Base-by-base conservation (phyloP, 2,888 invertebrate genomes). In the Colletes collaris region DNA sequence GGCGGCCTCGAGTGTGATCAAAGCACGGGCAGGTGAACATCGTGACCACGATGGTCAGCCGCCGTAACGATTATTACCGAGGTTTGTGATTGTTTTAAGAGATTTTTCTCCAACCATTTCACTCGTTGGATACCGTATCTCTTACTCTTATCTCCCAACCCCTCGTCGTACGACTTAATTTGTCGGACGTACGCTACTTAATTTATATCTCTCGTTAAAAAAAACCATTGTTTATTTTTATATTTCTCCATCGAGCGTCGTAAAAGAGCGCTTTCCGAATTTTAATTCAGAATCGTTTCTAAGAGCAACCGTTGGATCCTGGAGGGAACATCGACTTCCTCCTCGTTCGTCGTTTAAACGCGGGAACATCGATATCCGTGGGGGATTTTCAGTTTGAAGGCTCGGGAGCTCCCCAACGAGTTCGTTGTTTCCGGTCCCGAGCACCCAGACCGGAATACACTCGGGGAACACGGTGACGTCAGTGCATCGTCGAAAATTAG, bases 1-100 rank as follows among this genome's bases (percentile, higher is more conserved):
- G 13, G 8, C 27, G 49, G 27, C 11, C 16, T 68, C 50, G 13
- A 10, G 27, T 35, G 69, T 76, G 67, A 52, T 58, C 35, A 50
- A 55, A 77, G 46, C 68, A 76, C 53, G 79, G 89, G 89, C 91
- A 92, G 91, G 91, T 92, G 91, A 85, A 90, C 86, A 78, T 82
- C 86, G 86, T 86, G 86, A 85, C 86, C 88, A 85, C 84, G 83
- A 81, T 86, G 83, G 80, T 80, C 88, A 86, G 80, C 68, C 77
- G 81, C 76, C 85, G 87, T 88, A 88, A 90, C 88, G 85, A 87
- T 86, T 84, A 78, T 85, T 84, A 64, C 81, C 59, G 75, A 79
- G 80, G 82, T 85, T 83, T 82, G 75, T 72, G 87, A 89, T 86
- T 86, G 84, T 85, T 79, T 75, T 70, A 67, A 73, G 66, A 79